A percentile compares a stretch with the other conserved stretches of the same genome.
These are phyloP conservation scores for Galaxias olidus DNA, from an alignment of 2,797 vertebrate genomes.

Conservation along the genomic window DNA sequence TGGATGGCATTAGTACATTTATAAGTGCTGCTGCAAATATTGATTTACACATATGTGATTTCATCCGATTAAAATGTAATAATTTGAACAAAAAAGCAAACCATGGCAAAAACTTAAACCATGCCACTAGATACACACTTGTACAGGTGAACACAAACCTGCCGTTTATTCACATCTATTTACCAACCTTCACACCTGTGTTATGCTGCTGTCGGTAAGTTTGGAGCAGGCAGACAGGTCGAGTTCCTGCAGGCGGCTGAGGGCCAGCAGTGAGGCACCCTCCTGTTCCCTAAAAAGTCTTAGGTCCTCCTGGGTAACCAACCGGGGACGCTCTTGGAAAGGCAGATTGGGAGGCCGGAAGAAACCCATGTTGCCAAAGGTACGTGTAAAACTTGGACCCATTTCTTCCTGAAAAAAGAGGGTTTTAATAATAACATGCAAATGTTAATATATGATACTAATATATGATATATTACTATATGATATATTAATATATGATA, in stretches of 20 bases:
- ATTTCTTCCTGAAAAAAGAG: constrained; percentile 66
- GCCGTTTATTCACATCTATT: not conserved
- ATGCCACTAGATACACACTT: not conserved
- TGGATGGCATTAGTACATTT: too few relatives aligned
- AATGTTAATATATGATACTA: too few relatives aligned
- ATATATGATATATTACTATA: too few relatives aligned
- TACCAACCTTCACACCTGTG: constrained; percentile 66
- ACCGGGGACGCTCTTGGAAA: constrained; percentile 64
- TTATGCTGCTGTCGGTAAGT: constrained; percentile 82
- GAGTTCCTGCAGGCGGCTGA: constrained; percentile 77
- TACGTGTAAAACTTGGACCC: constrained; percentile 75
- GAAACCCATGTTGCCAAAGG: constrained; percentile 82
- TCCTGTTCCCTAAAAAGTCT: constrained; percentile 57
- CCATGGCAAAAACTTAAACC: not conserved
- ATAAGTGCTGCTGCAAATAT: too few relatives aligned
- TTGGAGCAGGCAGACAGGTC: constrained; percentile 83
- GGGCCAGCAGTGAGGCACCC: constrained; percentile 69
- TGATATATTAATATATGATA: too few relatives aligned
- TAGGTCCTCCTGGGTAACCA: constrained; percentile 60
- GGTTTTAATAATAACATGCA: too few relatives aligned
- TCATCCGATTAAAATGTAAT: too few relatives aligned
- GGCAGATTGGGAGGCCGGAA: constrained; percentile 75
- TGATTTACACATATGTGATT: too few relatives aligned
- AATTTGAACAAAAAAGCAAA: too few relatives aligned
- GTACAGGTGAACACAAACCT: too few relatives aligned